These are phyloP conservation scores for Calephelis virginiensis DNA, from an alignment of 1,140 invertebrate genomes.

Conservation along the genomic window DNA sequence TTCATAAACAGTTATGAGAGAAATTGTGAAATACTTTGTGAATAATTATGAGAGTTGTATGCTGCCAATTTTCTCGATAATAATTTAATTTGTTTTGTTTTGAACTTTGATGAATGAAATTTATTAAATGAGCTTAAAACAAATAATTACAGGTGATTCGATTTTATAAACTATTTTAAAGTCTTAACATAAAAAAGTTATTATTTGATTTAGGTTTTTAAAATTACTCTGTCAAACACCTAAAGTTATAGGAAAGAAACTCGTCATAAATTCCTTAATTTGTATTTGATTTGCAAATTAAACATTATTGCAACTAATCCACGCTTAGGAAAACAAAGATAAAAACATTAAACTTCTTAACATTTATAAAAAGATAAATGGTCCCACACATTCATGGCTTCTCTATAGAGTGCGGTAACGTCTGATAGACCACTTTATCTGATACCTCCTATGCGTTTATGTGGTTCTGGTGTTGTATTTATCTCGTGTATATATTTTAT, in stretches of 20 bases:
- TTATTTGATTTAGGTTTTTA: too few relatives aligned
- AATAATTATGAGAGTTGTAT: not conserved
- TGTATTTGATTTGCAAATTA: too few relatives aligned
- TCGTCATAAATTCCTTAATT: too few relatives aligned
- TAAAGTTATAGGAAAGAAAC: too few relatives aligned
- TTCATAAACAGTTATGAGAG: slow-evolving; percentile 10
- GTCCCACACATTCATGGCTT: slow-evolving; percentile 71
- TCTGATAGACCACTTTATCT: slow-evolving; percentile 66
- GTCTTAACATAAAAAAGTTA: too few relatives aligned
- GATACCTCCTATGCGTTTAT: slow-evolving; percentile 46
- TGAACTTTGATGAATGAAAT: too few relatives aligned
- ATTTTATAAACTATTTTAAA: too few relatives aligned
- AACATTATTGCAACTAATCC: not conserved
- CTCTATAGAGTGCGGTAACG: slow-evolving; percentile 57
- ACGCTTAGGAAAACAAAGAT: slow-evolving; percentile 45
- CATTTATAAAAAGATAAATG: slow-evolving; percentile 54
- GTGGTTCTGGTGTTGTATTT: slow-evolving; percentile 30
- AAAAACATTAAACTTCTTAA: slow-evolving; percentile 50
- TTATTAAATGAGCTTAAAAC: too few relatives aligned
- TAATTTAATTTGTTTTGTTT: not conserved
- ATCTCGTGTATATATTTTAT: slow-evolving; percentile 22
- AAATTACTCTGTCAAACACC: too few relatives aligned
- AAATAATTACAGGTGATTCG: too few relatives aligned
- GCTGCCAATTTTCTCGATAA: too few relatives aligned
- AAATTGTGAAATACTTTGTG: slow-evolving; percentile 2